phyloP scores from a whole-genome alignment of 1,140 invertebrate species.

The Reticulitermes speratus region DNA sequence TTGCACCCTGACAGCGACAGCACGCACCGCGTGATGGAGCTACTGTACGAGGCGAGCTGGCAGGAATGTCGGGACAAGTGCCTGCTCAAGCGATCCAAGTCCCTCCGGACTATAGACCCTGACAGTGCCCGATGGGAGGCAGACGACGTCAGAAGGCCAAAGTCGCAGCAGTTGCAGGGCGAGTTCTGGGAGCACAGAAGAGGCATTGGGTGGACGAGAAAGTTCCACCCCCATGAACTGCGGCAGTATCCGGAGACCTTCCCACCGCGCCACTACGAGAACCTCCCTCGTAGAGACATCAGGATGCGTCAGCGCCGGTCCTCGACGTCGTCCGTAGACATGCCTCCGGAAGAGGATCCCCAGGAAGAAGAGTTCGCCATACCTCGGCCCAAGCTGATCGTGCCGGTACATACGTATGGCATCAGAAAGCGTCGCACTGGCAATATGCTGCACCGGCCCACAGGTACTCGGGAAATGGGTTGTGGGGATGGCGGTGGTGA shows the following conservation, averaged over 20 bases:
- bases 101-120: neutral
- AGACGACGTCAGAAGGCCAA: neutral
- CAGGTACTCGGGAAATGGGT: slow-evolving; percentile 46
- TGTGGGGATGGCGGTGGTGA: slow-evolving; percentile 9
- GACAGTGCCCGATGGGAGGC: neutral
- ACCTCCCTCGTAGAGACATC: neutral
- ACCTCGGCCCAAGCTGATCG: slow-evolving; percentile 78
- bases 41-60: slow-evolving; percentile 83
- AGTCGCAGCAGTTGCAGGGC: neutral
- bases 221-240: neutral
- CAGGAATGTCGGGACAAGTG: slow-evolving; percentile 49
- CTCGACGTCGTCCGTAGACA: slow-evolving; percentile 20
- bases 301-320: neutral
- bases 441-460: slow-evolving; percentile 47
- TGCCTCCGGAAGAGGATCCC: slow-evolving; percentile 39
- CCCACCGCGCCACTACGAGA: neutral
- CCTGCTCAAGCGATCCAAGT: neutral
- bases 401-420: slow-evolving; percentile 83
- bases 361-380: slow-evolving; percentile 70
- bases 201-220: neutral
- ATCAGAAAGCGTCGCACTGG: slow-evolving; percentile 74
- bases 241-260: neutral
- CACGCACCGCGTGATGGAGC: slow-evolving; percentile 61
- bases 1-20: slow-evolving; percentile 45
- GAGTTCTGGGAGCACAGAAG: neutral